Evolutionary conservation across 2,888 invertebrate species (phyloP), one percentile per base, ranked within the genome.

Genomic region (Criorhina ranunculi): DNA sequence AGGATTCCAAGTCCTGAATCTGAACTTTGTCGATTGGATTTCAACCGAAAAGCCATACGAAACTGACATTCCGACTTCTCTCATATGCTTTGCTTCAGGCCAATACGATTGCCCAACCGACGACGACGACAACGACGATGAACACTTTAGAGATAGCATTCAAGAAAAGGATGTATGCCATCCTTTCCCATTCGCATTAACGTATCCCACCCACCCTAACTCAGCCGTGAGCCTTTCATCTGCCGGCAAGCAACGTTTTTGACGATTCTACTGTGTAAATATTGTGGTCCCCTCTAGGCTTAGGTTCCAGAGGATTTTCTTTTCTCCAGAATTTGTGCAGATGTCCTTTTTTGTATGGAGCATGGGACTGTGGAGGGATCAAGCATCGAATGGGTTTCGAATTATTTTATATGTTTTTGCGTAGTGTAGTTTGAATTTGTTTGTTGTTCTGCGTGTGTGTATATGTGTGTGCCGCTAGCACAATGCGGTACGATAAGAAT

Each of bases 11-110:
- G 24, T 24, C 24, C 24, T 5, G 24, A 17, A 17, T 31, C n/a
- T 35, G 37, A 67, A 44, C 29, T 46, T 60, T 72, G 59, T 51
- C 67, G 67, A 80, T 80, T 81, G 62, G 46, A 72, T 69, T 77
- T 64, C 64, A 37, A 42, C 44, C 51, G 15, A 57, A 57, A 57
- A 70, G 33, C 53, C 67, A 62, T 69, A 42, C 33, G 12, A 55
- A 49, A 42, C 49, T 70, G 76, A 76, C 81, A 59, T 81, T 51
- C 31, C n/a, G 59, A 59, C 70, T 70, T 70, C 15, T 11, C 24
- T 70, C 44, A 66, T 46, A 69, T 49, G 37, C 51, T 49, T 31
- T 40, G 19, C 49, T 46, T 37, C 11, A 29, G 55, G 51, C 35
- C 35, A 37, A 53, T 53, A 9, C 55, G 64, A 62, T 66, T 66